phyloP scores from a whole-genome alignment of 2,113 vertebrate species.

The Gambusia holbrooki region DNA sequence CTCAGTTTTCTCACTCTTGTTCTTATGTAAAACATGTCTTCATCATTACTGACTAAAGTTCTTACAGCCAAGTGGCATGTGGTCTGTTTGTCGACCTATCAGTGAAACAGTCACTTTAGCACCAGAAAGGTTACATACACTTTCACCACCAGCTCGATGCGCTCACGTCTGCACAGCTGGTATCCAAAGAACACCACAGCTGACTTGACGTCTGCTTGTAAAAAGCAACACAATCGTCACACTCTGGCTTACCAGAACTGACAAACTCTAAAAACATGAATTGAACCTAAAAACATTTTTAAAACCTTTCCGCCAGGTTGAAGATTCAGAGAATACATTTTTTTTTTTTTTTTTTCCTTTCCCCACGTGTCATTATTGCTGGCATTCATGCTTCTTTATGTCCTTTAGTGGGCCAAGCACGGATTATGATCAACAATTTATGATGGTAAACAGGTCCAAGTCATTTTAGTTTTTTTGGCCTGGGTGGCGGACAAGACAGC shows the following conservation, averaged over 20 bases:
- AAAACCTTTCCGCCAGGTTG: conserved; percentile 21
- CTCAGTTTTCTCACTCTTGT: conserved; percentile 9
- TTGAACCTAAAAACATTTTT: not conserved
- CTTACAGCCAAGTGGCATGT: conserved; percentile 43
- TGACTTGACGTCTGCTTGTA: conserved; percentile 49
- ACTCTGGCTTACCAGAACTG: conserved; percentile 64
- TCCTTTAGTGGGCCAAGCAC: conserved; percentile 29
- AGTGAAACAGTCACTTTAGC: conserved; percentile 60
- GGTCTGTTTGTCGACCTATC: conserved; percentile 58
- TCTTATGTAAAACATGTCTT: conserved; percentile 39
- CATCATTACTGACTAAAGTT: conserved; percentile 46
- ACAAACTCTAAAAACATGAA: conserved; percentile 16
- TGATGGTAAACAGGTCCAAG: conserved; percentile 23
- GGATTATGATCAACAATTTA: conserved; percentile 60
- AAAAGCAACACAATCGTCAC: conserved; percentile 70
- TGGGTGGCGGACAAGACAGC: conserved; percentile 44
- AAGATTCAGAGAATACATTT: conserved; percentile 23
- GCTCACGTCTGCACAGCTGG: conserved; percentile 30
- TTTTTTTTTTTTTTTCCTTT: conserved; percentile 30
- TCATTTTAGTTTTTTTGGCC: conserved; percentile 41
- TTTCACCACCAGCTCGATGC: conserved; percentile 27
- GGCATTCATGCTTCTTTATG: conserved; percentile 47
- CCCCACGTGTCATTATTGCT: conserved; percentile 39
- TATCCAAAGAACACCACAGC: conserved; percentile 42
- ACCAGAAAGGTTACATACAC: conserved; percentile 28